phyloP scores from a whole-genome alignment of 2,888 invertebrate genomes.

The Linnaemya tessellans region DNA sequence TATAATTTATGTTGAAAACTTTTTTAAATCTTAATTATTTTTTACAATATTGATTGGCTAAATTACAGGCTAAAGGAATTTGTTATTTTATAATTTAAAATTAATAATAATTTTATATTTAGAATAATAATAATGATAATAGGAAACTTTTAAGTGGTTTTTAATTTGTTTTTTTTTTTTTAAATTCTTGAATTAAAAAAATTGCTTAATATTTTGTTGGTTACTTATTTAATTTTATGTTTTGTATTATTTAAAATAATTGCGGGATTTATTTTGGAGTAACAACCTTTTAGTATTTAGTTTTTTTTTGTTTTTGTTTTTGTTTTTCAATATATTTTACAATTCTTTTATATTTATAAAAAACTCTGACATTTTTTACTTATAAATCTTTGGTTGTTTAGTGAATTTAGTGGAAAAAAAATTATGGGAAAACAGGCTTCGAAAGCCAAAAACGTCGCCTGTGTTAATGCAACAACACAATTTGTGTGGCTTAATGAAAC shows the following conservation, averaged over 20 bases:
- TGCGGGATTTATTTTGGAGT: slow-evolving; percentile 46
- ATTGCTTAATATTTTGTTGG: slow-evolving; percentile 47
- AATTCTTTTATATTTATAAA: slow-evolving; percentile 28
- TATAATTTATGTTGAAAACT: slow-evolving; percentile 46
- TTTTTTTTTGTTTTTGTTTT: slow-evolving; percentile 41
- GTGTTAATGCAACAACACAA: neutral
- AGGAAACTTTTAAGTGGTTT: slow-evolving; percentile 66
- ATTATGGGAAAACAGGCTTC: neutral
- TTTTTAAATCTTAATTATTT: slow-evolving; percentile 14
- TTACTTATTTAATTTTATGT: neutral
- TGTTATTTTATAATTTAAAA: neutral
- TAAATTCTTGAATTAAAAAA: slow-evolving; percentile 45
- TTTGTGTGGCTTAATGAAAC: slow-evolving; percentile 4
- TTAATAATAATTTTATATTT: slow-evolving; percentile 14
- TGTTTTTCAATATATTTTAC: slow-evolving; percentile 20
- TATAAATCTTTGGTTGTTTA: slow-evolving; percentile 70
- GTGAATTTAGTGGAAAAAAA: neutral
- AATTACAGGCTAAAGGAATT: slow-evolving; percentile 71
- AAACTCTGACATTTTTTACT: slow-evolving; percentile 26
- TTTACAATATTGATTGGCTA: slow-evolving; percentile 73
- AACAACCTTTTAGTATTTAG: slow-evolving; percentile 68
- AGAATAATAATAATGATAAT: slow-evolving; percentile 57
- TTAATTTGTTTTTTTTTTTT: slow-evolving; percentile 38
- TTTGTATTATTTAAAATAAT: slow-evolving; percentile 51
- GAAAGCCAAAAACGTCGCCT: neutral